Conservation (phyloP, 1,140 invertebrate species). For the Teleogryllus occipitalis region DNA sequence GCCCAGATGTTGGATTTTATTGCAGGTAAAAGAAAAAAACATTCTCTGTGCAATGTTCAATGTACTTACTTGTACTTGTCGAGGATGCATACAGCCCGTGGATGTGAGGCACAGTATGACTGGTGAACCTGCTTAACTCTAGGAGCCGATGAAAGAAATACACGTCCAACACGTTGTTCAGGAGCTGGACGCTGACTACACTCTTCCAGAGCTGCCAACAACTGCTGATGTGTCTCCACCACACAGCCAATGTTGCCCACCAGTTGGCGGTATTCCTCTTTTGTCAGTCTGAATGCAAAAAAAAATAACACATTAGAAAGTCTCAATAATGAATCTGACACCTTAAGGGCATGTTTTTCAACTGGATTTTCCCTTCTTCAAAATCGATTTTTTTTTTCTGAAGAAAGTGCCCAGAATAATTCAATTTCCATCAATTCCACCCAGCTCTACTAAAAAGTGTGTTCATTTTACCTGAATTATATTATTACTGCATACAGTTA, state of each 20-base stretch:
- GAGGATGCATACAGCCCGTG: slow-evolving; percentile 81
- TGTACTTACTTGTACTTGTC: slow-evolving; percentile 75
- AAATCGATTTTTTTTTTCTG: too few relatives aligned
- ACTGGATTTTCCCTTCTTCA: too few relatives aligned
- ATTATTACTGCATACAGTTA: too few relatives aligned
- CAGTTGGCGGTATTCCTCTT: slow-evolving; percentile 76
- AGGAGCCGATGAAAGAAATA: slow-evolving; percentile 81
- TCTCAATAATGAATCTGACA: too few relatives aligned
- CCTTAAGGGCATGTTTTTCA: too few relatives aligned
- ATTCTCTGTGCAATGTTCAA: neutral
- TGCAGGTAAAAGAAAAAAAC: too few relatives aligned
- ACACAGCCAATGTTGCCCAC: slow-evolving; percentile 84
- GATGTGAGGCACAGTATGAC: slow-evolving; percentile 85
- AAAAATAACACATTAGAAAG: too few relatives aligned
- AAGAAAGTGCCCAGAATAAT: too few relatives aligned
- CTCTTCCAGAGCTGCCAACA: slow-evolving; percentile 69
- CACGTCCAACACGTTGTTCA: slow-evolving; percentile 81
- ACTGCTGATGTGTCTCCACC: slow-evolving; percentile 68
- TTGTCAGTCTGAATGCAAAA: slow-evolving; percentile 58
- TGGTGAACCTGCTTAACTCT: slow-evolving; percentile 79
- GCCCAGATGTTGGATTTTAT: too few relatives aligned
- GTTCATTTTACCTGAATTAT: too few relatives aligned
- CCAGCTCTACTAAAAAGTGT: too few relatives aligned
- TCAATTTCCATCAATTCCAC: too few relatives aligned
- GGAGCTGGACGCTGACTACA: slow-evolving; percentile 54